Conservation (phyloP, 2,797 vertebrate genomes). For the Anas capensis region DNA sequence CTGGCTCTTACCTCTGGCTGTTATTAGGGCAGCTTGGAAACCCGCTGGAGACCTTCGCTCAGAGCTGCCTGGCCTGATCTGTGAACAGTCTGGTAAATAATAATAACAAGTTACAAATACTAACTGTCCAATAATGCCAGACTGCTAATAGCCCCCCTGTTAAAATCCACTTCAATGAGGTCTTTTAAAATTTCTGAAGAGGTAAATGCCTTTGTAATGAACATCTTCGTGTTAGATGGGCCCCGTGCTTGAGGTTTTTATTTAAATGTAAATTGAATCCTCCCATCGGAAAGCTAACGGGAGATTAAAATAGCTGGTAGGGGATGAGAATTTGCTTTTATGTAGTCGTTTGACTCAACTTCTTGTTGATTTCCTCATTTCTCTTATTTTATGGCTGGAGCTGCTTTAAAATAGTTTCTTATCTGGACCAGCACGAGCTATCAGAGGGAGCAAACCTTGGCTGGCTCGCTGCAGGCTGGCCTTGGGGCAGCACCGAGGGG, state of each 20-base stretch:
- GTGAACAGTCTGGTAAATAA: constrained; percentile 15
- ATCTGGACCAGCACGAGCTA: background rate
- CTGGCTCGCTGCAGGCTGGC: rapidly evolving
- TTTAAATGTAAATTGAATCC: constrained; percentile 80
- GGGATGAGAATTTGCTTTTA: background rate
- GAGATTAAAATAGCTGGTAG: constrained; percentile 61
- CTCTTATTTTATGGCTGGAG: background rate
- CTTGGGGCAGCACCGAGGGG: background rate
- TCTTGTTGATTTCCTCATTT: constrained; percentile 12
- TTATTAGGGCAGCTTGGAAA: background rate
- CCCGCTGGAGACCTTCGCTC: background rate
- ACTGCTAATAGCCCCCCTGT: background rate
- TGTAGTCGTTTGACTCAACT: background rate
- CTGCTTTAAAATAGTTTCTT: background rate
- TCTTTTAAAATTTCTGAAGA: constrained; percentile 47
- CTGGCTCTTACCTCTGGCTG: background rate
- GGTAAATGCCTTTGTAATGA: constrained; percentile 68
- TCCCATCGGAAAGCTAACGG: constrained; percentile 64
- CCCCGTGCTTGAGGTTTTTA: constrained; percentile 57
- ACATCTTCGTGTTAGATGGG: constrained; percentile 33
- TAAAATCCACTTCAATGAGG: background rate
- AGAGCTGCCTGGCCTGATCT: background rate
- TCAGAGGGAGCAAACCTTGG: background rate
- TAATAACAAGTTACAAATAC: background rate
- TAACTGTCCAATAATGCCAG: background rate